Evolutionary conservation across 2,113 vertebrate genomes (phyloP), one percentile per base, ranked within the genome.

Genomic region (Corythoichthys intestinalis): DNA sequence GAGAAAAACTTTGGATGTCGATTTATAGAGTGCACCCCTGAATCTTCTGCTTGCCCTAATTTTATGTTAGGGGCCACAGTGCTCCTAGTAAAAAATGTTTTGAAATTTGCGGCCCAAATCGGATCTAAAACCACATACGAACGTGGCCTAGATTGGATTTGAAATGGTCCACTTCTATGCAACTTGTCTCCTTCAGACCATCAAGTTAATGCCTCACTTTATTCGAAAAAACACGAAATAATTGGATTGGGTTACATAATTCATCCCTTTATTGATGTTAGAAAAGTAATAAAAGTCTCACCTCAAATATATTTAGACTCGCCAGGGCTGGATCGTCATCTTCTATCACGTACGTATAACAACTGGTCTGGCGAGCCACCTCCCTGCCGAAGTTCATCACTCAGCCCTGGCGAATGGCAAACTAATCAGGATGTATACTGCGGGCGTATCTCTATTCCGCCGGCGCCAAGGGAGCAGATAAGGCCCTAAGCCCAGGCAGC

Each of bases 281-380:
- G 15, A 38, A 38, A 37, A 58, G 4, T 1, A 9, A 5, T 56
- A 34, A 61, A 61, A 15, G 6, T 47, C 61, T 85, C 70, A 93
- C 92, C 86, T 92, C 79, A 37, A 92, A 88, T n/a, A 89, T 75
- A 71, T 86, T 86, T 28, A 34, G 46, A 28, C 41, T 73, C 6
- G 85, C 78, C 85, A 85, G 46, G 15, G 73, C 38, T 41, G 62
- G 38, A 54, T 91, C 80, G 0, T 90, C 87, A 12, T 90, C 85
- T 35, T 89, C 86, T 47, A 92, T 83, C 76, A 93, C 89, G 39
- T 88, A 91, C 0, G 84, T 84, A 28, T 93, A 92, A 72, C 75
- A 88, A 59, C 80, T 89, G 79, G 72, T 89, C 68, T 80, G 79
- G 44, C 78, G 80, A 56, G 81, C 64, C 67, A 79, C 70, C 35